A percentile compares a stretch with the other conserved stretches of the same genome.
These are phyloP conservation scores for Blastobasis adustella DNA, from an alignment of 2,888 invertebrate species.

Conservation along the genomic window DNA sequence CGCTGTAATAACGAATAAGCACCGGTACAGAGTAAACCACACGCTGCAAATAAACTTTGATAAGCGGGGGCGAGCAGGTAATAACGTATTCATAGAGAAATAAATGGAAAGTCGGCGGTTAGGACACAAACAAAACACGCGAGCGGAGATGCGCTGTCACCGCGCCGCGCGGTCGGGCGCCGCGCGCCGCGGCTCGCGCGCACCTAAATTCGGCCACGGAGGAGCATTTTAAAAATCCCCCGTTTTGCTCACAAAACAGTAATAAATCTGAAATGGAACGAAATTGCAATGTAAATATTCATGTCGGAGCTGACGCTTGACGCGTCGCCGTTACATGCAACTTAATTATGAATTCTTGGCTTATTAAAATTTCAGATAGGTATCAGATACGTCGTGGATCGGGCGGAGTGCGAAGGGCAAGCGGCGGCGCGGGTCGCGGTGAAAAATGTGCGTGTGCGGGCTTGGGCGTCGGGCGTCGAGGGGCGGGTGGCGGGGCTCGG, in stretches of 20 bases:
- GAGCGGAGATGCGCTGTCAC: conserved; percentile 63
- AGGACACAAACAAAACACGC: conserved; percentile 69
- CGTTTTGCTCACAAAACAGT: conserved; percentile 43
- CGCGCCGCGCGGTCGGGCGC: conserved; percentile 19
- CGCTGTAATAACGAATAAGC: conserved; percentile 74
- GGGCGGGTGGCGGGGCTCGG: conserved; percentile 56
- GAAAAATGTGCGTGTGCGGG: conserved; percentile 45
- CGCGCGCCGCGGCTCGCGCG: conserved; percentile 24
- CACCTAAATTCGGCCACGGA: conserved; percentile 55
- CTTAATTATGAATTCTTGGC: conserved; percentile 56
- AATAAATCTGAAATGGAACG: conserved; percentile 60
- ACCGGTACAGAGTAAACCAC: conserved; percentile 73
- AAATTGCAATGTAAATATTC: conserved; percentile 69
- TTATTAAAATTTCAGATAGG: conserved; percentile 56
- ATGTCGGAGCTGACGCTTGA: conserved; percentile 45
- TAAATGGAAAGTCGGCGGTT: conserved; percentile 75
- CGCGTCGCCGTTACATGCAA: conserved; percentile 32
- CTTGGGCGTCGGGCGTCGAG: conserved; percentile 37
- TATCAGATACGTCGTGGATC: conserved; percentile 34
- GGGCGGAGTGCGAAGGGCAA: conserved; percentile 21
- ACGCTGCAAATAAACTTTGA: conserved; percentile 75
- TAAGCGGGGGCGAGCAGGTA: conserved; percentile 74
- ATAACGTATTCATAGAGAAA: conserved; percentile 76
- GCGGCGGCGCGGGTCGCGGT: conserved; percentile 34
- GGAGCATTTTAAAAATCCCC: conserved; percentile 58